phyloP scores from a whole-genome alignment of 2,797 vertebrate genomes.

The Bryconaethiops microstoma region DNA sequence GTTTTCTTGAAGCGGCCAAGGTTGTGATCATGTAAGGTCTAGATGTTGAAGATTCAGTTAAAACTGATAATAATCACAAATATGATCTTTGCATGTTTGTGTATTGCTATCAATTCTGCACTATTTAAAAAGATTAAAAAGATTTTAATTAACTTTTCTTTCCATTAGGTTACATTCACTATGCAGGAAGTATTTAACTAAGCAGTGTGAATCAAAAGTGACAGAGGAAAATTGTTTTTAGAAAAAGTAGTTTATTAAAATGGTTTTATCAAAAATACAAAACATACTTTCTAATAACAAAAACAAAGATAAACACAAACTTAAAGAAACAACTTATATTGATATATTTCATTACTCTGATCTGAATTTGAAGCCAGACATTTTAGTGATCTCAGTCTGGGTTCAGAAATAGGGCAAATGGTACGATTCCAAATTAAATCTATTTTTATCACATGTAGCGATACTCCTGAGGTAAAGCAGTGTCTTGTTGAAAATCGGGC shows the following conservation, averaged over 20 bases:
- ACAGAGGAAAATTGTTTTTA: neutral
- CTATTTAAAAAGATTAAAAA: too few relatives aligned
- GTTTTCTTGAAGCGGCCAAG: too few relatives aligned
- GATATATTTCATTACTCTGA: neutral
- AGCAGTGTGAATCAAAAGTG: neutral
- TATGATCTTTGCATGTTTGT: too few relatives aligned
- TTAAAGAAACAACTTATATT: neutral
- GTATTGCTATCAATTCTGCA: too few relatives aligned
- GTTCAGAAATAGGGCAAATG: neutral
- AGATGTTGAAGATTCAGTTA: too few relatives aligned
- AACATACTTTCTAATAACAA: neutral
- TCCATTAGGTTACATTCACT: too few relatives aligned
- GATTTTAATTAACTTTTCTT: too few relatives aligned
- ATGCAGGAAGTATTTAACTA: too few relatives aligned
- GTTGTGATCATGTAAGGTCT: too few relatives aligned
- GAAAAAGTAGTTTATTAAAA: constrained; percentile 1
- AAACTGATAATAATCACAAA: too few relatives aligned
- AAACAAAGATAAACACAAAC: neutral
- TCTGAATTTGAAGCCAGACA: neutral
- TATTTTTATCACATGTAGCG: neutral
- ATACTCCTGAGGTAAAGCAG: neutral
- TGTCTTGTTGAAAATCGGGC: neutral
- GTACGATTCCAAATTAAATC: neutral
- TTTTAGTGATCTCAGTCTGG: neutral
- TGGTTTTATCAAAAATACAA: constrained; percentile 15